Percentiles rank a stretch among this genome's conserved stretches.
Evolutionary conservation across 2,888 invertebrate species (phyloP).

Genomic region (Morpho achilles): DNA sequence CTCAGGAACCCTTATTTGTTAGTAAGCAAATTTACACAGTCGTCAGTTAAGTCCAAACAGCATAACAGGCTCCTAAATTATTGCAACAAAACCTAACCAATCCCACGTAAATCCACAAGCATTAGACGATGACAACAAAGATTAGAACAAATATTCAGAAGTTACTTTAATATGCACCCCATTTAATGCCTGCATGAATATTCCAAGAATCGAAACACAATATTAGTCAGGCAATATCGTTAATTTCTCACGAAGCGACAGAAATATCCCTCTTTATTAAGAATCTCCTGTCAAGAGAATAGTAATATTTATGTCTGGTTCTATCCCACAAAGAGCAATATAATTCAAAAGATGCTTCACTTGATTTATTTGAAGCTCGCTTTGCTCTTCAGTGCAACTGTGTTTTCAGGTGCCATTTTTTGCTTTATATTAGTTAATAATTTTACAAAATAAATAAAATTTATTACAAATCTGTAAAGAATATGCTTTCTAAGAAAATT

Average conservation of each 20-base stretch:
- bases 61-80: not conserved
- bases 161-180: conserved; percentile 28
- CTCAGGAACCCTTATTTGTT: too few relatives aligned
- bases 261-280: conserved; percentile 30
- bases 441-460: not conserved
- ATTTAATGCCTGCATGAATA: conserved; percentile 31
- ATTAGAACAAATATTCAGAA: conserved; percentile 22
- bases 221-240: conserved; percentile 30
- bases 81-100: conserved; percentile 16
- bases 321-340: conserved; percentile 22
- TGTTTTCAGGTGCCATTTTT: not conserved
- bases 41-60: too few relatives aligned
- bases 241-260: conserved; percentile 26
- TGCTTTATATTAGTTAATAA: not conserved
- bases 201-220: conserved; percentile 21
- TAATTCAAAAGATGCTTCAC: conserved; percentile 7
- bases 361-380: conserved; percentile 3
- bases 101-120: conserved; percentile 17
- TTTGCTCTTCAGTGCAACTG: too few relatives aligned
- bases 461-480: too few relatives aligned
- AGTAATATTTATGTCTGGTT: conserved; percentile 28
- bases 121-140: conserved; percentile 20
- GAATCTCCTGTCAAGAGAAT: conserved; percentile 27
- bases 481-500: too few relatives aligned
- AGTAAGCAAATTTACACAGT: too few relatives aligned